Conservation (phyloP, 2,888 invertebrate genomes). For the Drosophila subquinaria region DNA sequence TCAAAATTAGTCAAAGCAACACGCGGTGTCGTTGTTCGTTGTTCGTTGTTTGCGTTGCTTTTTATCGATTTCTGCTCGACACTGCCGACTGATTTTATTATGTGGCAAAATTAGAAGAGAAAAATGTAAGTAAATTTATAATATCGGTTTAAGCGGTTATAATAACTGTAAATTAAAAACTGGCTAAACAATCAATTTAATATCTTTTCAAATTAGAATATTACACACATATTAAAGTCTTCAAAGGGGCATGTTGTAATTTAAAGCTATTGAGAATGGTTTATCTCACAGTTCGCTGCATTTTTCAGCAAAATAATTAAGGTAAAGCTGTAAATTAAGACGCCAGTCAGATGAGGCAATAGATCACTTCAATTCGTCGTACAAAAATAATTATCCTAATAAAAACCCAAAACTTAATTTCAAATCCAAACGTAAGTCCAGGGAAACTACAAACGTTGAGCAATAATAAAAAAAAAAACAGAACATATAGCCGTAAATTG, state of each 20-base stretch:
- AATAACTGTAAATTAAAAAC: too few species aligned
- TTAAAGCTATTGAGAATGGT: too few species aligned
- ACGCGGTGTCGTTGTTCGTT: conserved; percentile 7
- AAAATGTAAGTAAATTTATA: background rate
- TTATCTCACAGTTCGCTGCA: too few species aligned
- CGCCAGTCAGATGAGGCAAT: too few species aligned
- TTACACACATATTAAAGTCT: too few species aligned
- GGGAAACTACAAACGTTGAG: background rate
- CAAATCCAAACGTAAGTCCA: background rate
- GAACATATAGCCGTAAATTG: conserved; percentile 22
- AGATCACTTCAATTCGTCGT: background rate
- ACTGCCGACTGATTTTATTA: conserved; percentile 7
- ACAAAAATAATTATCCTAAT: background rate
- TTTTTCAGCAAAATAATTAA: too few species aligned
- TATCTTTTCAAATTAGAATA: background rate
- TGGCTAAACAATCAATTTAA: background rate
- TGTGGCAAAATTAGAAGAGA: conserved; percentile 4
- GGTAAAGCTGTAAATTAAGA: too few species aligned
- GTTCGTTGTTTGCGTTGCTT: conserved; percentile 9
- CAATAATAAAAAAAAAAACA: conserved; percentile 20
- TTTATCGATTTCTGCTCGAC: conserved; percentile 23
- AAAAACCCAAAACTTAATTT: background rate
- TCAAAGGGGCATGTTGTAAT: too few species aligned
- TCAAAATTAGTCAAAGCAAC: conserved; percentile 51
- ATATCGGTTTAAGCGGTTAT: background rate